These are phyloP conservation scores for Ctenopoma multispine DNA, from an alignment of 2,797 vertebrate genomes.

Conservation along the genomic window DNA sequence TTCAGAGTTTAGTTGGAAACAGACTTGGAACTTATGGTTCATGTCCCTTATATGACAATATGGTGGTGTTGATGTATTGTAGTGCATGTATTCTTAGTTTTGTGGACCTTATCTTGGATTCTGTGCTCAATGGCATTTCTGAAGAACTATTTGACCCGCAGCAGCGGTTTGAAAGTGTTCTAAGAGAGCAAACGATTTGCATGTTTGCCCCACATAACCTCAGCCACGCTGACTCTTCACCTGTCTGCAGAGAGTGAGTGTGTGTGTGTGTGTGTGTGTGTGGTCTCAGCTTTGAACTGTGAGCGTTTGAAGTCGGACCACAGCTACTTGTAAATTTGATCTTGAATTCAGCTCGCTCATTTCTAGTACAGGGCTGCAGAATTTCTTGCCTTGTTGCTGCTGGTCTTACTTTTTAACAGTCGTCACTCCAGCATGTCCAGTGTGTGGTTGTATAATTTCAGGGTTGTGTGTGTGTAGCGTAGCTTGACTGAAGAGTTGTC, in stretches of 20 bases:
- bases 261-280: constrained; percentile 11
- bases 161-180: not conserved
- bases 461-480: not conserved
- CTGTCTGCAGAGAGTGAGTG: not conserved
- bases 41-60: not conserved
- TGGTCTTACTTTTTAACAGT: not conserved
- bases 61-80: not conserved
- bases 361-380: not conserved
- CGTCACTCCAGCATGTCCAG: not conserved
- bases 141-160: not conserved
- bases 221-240: not conserved
- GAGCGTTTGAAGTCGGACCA: constrained; percentile 1
- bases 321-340: not conserved
- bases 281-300: not conserved
- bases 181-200: not conserved
- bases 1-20: not conserved
- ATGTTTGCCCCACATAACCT: not conserved
- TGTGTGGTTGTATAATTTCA: constrained; percentile 37
- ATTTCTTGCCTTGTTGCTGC: not conserved
- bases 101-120: too few species aligned
- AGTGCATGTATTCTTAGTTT: not conserved
- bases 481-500: constrained; percentile 7
- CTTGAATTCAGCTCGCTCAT: not conserved
- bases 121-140: not conserved
- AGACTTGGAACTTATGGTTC: not conserved